A percentile compares a stretch with the other conserved stretches of the same genome.
Evolutionary conservation across 2,113 vertebrate species (phyloP).

Genomic region (Eurypyga helias): DNA sequence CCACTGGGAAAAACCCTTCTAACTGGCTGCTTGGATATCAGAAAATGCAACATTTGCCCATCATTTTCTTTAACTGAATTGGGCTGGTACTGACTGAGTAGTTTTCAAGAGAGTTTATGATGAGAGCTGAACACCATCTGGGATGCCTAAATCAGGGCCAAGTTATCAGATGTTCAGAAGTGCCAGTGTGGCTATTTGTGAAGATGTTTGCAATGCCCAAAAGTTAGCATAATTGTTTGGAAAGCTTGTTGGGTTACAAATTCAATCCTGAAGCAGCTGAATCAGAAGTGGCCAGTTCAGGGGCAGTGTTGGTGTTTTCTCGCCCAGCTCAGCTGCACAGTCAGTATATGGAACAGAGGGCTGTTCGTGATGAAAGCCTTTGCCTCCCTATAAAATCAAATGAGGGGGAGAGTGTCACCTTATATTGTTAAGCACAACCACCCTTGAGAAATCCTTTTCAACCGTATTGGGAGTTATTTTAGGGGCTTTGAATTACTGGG

Average conservation of each 20-base stretch:
- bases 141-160: not conserved
- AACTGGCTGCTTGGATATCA: not conserved
- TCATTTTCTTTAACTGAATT: not conserved
- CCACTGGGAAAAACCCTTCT: not conserved
- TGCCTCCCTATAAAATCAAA: not conserved
- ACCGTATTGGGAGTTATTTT: rapidly evolving
- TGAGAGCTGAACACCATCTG: not conserved
- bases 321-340: not conserved
- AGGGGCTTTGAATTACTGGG: not conserved
- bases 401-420: not conserved
- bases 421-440: not conserved
- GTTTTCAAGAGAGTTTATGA: not conserved
- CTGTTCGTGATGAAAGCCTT: not conserved
- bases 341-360: not conserved
- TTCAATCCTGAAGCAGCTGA: not conserved
- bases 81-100: not conserved
- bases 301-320: rapidly evolving
- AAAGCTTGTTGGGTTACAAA: not conserved
- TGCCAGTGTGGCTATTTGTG: not conserved
- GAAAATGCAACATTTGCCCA: not conserved
- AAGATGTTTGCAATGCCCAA: not conserved
- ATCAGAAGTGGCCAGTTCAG: not conserved
- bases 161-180: not conserved
- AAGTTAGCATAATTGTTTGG: not conserved
- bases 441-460: not conserved